Evolutionary conservation across 2,888 invertebrate species (phyloP).

Genomic region (Leptothorax acervorum): DNA sequence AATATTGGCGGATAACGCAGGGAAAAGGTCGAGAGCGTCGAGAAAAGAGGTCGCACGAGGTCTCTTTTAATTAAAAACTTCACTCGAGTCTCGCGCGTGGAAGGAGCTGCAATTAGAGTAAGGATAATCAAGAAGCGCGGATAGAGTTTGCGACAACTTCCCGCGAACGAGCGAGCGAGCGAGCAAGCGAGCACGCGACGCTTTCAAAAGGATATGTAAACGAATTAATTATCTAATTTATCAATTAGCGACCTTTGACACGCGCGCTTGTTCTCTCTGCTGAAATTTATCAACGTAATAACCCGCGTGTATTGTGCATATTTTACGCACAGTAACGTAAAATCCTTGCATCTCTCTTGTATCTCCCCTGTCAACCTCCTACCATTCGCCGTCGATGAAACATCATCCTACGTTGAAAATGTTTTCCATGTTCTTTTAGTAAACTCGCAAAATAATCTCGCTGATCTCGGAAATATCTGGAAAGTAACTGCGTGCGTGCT

Average conservation of each 20-base stretch:
- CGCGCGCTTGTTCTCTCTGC: conserved; percentile 27
- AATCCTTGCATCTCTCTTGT: background rate
- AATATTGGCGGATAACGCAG: background rate
- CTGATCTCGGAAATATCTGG: background rate
- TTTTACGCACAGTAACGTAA: conserved; percentile 28
- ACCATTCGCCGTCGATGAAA: conserved; percentile 1
- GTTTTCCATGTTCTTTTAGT: background rate
- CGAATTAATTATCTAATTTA: conserved; percentile 76
- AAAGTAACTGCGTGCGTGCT: background rate
- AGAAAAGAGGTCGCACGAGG: conserved; percentile 29
- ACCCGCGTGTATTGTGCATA: conserved; percentile 25
- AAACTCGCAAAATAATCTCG: background rate
- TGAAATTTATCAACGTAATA: conserved; percentile 47
- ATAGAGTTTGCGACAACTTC: conserved; percentile 72
- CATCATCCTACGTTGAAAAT: conserved; percentile 7
- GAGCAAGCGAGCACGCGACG: conserved; percentile 6
- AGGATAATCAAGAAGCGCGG: conserved; percentile 76
- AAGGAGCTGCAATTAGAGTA: conserved; percentile 72
- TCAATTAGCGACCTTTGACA: conserved; percentile 54
- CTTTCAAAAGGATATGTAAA: conserved; percentile 70
- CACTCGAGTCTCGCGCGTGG: conserved; percentile 50
- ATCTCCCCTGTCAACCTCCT: background rate
- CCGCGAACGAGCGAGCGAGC: conserved; percentile 31
- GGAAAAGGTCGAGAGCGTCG: conserved; percentile 18
- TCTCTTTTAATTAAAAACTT: conserved; percentile 76